A percentile compares a stretch with the other conserved stretches of the same genome.
Evolutionary conservation across 2,797 vertebrate species (phyloP).

Genomic region (Myiotriccus ornatus): DNA sequence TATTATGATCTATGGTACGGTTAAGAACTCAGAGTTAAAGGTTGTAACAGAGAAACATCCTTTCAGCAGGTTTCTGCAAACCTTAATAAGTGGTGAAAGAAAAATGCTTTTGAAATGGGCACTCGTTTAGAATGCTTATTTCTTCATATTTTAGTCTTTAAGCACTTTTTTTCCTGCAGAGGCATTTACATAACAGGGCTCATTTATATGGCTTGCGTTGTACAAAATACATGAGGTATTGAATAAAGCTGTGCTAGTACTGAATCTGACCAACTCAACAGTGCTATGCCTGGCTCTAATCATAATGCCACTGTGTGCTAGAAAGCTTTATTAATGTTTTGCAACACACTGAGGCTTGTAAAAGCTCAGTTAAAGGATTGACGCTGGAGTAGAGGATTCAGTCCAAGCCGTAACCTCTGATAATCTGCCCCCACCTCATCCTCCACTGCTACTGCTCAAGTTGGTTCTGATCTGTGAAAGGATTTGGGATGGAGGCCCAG

Average conservation of each 20-base stretch:
- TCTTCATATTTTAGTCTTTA: background rate
- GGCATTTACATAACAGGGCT: background rate
- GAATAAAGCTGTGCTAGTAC: background rate
- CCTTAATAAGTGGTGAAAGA: background rate
- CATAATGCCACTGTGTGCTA: accelerated
- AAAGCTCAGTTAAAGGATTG: background rate
- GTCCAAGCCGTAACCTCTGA: background rate
- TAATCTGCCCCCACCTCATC: background rate
- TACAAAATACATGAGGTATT: background rate
- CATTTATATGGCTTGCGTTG: background rate
- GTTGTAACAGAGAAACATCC: slow-evolving; percentile 46
- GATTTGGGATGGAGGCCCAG: background rate
- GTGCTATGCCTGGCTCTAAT: background rate
- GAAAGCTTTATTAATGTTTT: background rate
- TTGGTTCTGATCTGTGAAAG: background rate
- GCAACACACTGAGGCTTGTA: background rate
- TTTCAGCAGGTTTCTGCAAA: slow-evolving; percentile 61
- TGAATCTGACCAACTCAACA: background rate
- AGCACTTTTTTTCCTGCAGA: background rate
- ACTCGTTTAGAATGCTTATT: background rate
- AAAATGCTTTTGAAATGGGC: background rate
- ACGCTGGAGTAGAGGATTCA: background rate
- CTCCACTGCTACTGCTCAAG: background rate
- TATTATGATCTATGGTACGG: slow-evolving; percentile 42
- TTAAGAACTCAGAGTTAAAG: slow-evolving; percentile 23